Conservation (phyloP, 2,113 vertebrate genomes). For the Panurus biarmicus region DNA sequence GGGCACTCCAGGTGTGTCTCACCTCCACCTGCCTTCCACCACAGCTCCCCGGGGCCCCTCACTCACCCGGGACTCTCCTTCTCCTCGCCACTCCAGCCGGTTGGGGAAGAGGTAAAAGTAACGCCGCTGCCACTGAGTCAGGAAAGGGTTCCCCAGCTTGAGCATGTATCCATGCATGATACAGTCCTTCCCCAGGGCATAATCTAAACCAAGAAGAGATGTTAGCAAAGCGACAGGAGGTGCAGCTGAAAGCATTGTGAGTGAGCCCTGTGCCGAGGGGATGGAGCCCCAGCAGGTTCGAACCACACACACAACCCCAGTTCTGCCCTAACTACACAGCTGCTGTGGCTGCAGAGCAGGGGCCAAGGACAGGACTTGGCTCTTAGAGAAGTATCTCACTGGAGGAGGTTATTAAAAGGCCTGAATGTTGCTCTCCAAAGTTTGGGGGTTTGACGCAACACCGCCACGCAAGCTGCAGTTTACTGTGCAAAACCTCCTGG, state of each 20-base stretch:
- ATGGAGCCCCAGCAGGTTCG: accelerated
- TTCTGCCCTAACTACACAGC: not conserved
- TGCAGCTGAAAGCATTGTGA: not conserved
- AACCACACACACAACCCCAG: not conserved
- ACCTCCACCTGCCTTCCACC: not conserved
- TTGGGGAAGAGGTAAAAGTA: constrained; percentile 99
- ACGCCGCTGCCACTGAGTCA: constrained; percentile 95
- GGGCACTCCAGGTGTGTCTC: not conserved
- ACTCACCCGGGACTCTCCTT: constrained; percentile 93
- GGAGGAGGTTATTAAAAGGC: not conserved
- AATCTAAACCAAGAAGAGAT: constrained; percentile 69
- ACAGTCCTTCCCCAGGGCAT: constrained; percentile 93
- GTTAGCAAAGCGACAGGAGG: accelerated
- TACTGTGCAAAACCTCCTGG: not conserved
- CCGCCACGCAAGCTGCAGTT: not conserved
- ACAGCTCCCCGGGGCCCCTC: not conserved
- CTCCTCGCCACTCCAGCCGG: constrained; percentile 94
- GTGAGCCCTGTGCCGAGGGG: accelerated
- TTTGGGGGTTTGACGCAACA: not conserved
- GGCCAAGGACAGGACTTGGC: not conserved
- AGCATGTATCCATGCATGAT: constrained; percentile 96
- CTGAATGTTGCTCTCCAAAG: not conserved
- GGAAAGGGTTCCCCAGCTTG: constrained; percentile 93
- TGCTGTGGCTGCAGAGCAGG: not conserved
- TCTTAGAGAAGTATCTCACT: not conserved